These are phyloP conservation scores for Bubalus kerabau DNA, from an alignment of 2,113 vertebrate species.

Conservation along the genomic window DNA sequence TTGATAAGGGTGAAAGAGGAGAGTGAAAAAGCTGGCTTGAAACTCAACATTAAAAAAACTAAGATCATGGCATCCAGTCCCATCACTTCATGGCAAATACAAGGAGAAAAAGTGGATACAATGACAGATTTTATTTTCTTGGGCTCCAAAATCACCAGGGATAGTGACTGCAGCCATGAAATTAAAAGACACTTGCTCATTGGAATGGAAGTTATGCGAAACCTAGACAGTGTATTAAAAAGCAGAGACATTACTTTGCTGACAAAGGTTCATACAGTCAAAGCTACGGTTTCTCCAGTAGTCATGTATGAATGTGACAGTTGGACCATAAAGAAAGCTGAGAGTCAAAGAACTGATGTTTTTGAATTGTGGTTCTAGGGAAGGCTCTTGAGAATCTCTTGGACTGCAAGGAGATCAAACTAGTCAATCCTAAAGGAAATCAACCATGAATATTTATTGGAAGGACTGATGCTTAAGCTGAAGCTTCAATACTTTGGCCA, in stretches of 20 bases:
- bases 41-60: background rate
- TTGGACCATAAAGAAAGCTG: background rate
- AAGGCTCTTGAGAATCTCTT: background rate
- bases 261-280: background rate
- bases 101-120: background rate
- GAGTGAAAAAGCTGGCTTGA: background rate
- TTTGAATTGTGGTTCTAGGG: background rate
- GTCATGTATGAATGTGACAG: background rate
- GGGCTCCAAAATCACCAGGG: background rate
- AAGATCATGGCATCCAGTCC: background rate
- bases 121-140: background rate
- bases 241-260: background rate
- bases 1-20: background rate
- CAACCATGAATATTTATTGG: background rate
- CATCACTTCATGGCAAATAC: no score
- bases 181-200: background rate
- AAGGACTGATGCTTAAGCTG: background rate
- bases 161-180: background rate
- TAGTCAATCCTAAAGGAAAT: background rate
- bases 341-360: background rate
- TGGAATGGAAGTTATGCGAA: background rate
- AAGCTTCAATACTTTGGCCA: background rate
- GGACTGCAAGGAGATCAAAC: background rate
- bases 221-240: background rate
- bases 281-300: background rate